A percentile compares a stretch with the other conserved stretches of the same genome.
Conservation (phyloP, 2,797 vertebrate genomes). For the Columba guinea region DNA sequence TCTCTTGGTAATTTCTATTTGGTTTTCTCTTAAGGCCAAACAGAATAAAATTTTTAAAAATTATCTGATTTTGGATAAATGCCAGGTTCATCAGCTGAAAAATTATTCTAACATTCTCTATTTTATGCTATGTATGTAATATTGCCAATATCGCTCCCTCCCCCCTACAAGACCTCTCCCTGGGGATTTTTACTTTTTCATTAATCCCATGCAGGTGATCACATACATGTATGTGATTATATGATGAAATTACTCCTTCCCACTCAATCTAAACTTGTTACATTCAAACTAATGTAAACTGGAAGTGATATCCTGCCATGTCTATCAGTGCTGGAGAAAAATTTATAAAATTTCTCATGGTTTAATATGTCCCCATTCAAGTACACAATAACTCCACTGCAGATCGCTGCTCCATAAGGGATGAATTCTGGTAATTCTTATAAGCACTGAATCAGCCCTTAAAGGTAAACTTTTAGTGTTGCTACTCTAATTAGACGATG, state of each 20-base stretch:
- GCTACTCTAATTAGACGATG: not conserved
- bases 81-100: not conserved
- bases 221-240: not conserved
- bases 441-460: not conserved
- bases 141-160: not conserved
- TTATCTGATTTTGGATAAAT: not conserved
- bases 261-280: not conserved
- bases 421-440: not conserved
- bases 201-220: not conserved
- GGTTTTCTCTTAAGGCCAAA: not conserved
- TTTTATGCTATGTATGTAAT: not conserved
- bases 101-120: not conserved
- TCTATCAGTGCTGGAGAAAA: not conserved
- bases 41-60: not conserved
- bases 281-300: not conserved
- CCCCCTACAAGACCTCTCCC: not conserved
- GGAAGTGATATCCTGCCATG: not conserved
- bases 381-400: not conserved
- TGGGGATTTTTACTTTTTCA: not conserved
- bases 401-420: not conserved
- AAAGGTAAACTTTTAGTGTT: not conserved
- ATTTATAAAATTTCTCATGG: not conserved
- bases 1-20: not conserved
- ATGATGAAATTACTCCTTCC: constrained; percentile 6
- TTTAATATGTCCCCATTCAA: not conserved